A percentile compares a stretch with the other conserved stretches of the same genome.
These are phyloP conservation scores for Tiliqua scincoides DNA, from an alignment of 2,113 vertebrate genomes.

Conservation along the genomic window DNA sequence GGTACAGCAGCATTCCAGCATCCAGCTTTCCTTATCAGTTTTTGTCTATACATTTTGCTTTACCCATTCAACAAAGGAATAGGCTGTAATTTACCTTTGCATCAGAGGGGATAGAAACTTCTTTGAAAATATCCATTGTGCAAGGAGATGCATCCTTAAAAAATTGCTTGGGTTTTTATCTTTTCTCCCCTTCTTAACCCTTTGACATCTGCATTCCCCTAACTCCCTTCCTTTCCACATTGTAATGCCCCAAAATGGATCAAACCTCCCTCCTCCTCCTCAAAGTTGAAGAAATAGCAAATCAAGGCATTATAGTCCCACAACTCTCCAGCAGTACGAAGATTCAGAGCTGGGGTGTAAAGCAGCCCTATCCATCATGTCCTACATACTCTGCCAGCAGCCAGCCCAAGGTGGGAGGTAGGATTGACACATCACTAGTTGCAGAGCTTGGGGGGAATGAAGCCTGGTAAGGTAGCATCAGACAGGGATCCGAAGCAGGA, in stretches of 20 bases:
- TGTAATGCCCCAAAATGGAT: neutral
- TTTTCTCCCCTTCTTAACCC: neutral
- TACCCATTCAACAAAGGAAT: conserved; percentile 37
- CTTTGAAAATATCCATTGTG: conserved; percentile 49
- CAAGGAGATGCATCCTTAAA: conserved; percentile 17
- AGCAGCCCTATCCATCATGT: too few relatives aligned
- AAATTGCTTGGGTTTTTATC: neutral
- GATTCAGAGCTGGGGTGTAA: neutral
- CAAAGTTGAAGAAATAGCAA: too few relatives aligned
- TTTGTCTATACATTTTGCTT: conserved; percentile 60
- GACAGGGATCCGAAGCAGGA: too few relatives aligned
- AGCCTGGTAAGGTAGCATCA: too few relatives aligned
- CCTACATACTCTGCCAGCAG: too few relatives aligned
- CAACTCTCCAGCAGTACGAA: neutral
- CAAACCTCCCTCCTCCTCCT: too few relatives aligned
- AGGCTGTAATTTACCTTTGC: conserved; percentile 46
- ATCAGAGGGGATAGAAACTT: conserved; percentile 28
- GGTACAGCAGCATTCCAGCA: conserved; percentile 48
- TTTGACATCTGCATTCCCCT: too few relatives aligned
- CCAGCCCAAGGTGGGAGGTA: too few relatives aligned
- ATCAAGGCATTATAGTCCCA: too few relatives aligned
- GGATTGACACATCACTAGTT: too few relatives aligned
- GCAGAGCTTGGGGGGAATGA: too few relatives aligned
- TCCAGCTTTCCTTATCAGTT: conserved; percentile 54
- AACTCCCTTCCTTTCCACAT: neutral